Base-by-base conservation (phyloP, 2,113 vertebrate genomes). In the Barbus barbus region DNA sequence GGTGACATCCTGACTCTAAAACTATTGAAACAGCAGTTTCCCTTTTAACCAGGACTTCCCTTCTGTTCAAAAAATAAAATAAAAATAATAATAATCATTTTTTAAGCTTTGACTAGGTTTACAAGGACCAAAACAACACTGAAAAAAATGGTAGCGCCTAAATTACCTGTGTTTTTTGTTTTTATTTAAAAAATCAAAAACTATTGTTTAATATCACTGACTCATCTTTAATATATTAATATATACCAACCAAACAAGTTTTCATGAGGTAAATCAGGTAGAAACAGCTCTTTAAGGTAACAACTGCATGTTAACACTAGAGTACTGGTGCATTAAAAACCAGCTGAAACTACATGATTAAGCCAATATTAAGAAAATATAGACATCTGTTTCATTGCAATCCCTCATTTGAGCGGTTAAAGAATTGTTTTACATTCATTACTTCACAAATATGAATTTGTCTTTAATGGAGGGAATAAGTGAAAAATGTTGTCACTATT, bases 1-100 rank as follows among this genome's bases (percentile, higher is more conserved):
- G 79, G 94, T 93, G 94, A 94, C 88, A 96, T 95, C 93, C 94
- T 93, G 93, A 91, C 88, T 88, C 91, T 89, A 90, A 84, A 89
- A 90, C 91, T 90, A 91, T 93, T 93, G 92, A 94, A 93, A 92
- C 91, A 93, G 92, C 91, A 91, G 88, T 90, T 94, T 94, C 92
- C 94, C 83, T 93, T 88, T 93, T 91, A 88, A 85, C 86, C 53
- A 84, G 82, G 60, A 93, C 92, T 94, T 92, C 91, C 92, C 87
- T 87, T 83, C 48, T 26, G 48, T 22, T 44, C 8, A 31, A 44
- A 48, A 80, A 65, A 26, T 14, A 48, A 46, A 80, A 87, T 41
- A 60, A 76, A 82, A 85, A 81, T 81, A 83, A 88, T 9, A 8
- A 41, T 2, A 61, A 81, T 88, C 28, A n/a, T 63, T 69, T 69